Evolutionary conservation across 2,888 invertebrate species (phyloP).

Genomic region (Lamellibrachia satsuma): DNA sequence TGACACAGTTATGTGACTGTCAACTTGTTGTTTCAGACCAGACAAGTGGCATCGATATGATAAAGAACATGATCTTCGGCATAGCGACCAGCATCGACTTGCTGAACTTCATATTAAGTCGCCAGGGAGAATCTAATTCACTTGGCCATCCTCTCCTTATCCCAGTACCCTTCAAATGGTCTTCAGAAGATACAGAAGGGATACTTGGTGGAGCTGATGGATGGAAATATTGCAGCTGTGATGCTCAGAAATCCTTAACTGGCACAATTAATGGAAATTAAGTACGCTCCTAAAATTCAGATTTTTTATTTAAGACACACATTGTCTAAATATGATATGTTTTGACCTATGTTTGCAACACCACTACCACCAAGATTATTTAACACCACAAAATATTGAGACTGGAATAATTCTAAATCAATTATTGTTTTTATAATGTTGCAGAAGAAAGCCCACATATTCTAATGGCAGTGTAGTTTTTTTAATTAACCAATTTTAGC

Average conservation of each 20-base stretch:
- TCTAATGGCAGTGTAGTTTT: too few species aligned
- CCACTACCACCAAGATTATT: too few species aligned
- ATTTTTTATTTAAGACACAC: too few species aligned
- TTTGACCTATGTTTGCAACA: too few species aligned
- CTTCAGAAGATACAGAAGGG: background rate
- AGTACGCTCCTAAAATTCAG: too few species aligned
- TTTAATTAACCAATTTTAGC: too few species aligned
- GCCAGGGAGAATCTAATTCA: background rate
- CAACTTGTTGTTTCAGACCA: slow-evolving; percentile 52
- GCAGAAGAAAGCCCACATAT: too few species aligned
- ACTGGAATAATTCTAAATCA: too few species aligned
- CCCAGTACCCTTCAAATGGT: background rate
- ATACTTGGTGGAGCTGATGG: background rate
- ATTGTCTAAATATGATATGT: too few species aligned
- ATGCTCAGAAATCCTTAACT: background rate
- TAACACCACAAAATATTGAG: too few species aligned
- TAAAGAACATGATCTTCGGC: slow-evolving; percentile 73
- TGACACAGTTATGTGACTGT: background rate
- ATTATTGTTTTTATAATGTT: too few species aligned
- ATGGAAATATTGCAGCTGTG: background rate
- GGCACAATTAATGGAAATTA: background rate
- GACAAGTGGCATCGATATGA: slow-evolving; percentile 50
- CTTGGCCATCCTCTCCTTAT: background rate
- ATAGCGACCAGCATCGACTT: slow-evolving; percentile 78
- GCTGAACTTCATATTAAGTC: slow-evolving; percentile 72